A percentile compares a stretch with the other conserved stretches of the same genome.
Evolutionary conservation across 2,797 vertebrate genomes (phyloP).

Genomic region (Setipinna tenuifilis): DNA sequence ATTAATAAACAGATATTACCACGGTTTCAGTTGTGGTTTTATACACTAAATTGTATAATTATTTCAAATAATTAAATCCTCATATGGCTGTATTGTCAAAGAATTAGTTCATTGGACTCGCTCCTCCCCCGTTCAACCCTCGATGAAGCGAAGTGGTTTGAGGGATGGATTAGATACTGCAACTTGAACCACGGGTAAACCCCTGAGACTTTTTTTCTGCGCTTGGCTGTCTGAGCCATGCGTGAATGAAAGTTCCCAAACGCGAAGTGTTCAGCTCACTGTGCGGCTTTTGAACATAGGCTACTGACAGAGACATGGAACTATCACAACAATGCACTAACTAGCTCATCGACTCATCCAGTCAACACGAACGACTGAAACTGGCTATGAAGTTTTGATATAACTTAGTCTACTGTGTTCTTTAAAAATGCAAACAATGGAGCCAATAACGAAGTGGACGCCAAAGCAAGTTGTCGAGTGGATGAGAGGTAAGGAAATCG

Average conservation of each 20-base stretch:
- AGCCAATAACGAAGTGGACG: constrained; percentile 81
- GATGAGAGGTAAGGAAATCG: constrained; percentile 75
- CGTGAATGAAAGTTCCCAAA: constrained; percentile 33
- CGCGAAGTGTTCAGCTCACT: constrained; percentile 34
- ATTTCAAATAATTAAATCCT: background rate
- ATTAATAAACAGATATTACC: too few relatives aligned
- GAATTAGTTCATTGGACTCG: background rate
- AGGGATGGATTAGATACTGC: constrained; percentile 46
- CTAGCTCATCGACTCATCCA: background rate
- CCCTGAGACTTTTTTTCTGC: constrained; percentile 15
- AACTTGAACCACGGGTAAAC: constrained; percentile 43
- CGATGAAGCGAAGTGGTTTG: constrained; percentile 39
- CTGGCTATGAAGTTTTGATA: constrained; percentile 5
- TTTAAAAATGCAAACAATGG: constrained; percentile 65
- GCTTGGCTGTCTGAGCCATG: constrained; percentile 24
- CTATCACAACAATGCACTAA: background rate
- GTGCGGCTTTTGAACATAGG: constrained; percentile 16
- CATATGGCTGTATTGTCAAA: background rate
- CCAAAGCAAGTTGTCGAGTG: constrained; percentile 81
- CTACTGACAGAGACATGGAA: background rate
- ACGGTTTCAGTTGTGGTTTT: too few relatives aligned
- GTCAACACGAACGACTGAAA: background rate
- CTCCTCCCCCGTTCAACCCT: background rate
- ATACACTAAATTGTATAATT: too few relatives aligned
- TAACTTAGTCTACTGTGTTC: background rate